Evolutionary conservation across 2,797 vertebrate species (phyloP), one percentile per base, ranked within the genome.

Genomic region (Hydrolagus colliei): DNA sequence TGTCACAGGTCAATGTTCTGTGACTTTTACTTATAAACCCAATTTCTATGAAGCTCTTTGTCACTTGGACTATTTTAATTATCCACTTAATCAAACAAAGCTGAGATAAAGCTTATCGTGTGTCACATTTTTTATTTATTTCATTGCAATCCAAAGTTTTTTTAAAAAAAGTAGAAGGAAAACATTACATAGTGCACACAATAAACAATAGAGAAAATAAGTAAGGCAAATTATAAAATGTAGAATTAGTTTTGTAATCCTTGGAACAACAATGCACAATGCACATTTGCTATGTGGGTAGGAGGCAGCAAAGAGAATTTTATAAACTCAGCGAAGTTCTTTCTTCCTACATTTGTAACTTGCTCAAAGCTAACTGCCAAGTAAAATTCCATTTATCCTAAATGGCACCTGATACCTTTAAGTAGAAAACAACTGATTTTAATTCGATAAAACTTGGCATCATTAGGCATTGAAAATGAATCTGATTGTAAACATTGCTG

Each of bases 261-360:
- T 35, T 27, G 16, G 14, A 18, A 27, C 65, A 84, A 84, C 79
- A 84, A 84, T 71, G 79, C 79, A 84, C 79, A 84, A 71, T 68
- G 63, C 67, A 82, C 62, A 84, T 27, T 84, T 68, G 63, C 35
- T 67, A 14, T 84, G 79, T 84, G 79, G 65, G 79, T 35, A 18
- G 79, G 27, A 71, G 32, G 79, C 14, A 71, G 32, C 79, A 84
- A 16, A 84, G 65, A 68, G 79, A 71, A 52, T 71, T 67, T 84
- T 35, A 67, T 63, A 84, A 32, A 20, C 65, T 84, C 79, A 84
- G 79, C 79, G 41, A 67, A 82, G 63, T 79, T 41, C 22, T 71
- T 84, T 84, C 79, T 71, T 71, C 79, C 79, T 71, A 84, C 79
- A 16, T 67, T 71, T 20, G 16, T 71, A 71, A 52, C 63, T 84